phyloP scores from a whole-genome alignment of 2,797 vertebrate genomes.

The Leptatherina wallacei region DNA sequence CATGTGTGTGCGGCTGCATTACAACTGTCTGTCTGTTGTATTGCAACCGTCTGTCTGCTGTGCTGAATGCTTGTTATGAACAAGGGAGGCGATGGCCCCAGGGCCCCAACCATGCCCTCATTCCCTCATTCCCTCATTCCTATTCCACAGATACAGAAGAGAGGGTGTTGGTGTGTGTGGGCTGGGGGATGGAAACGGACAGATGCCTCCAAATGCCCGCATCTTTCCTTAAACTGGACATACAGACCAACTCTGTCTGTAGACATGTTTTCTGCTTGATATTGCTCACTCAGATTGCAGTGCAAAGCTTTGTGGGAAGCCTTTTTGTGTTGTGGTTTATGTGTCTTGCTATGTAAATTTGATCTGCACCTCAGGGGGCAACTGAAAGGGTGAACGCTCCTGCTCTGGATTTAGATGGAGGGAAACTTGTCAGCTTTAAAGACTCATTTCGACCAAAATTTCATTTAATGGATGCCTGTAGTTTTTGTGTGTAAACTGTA shows the following conservation, averaged over 20 bases:
- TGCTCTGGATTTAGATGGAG: conserved; percentile 19
- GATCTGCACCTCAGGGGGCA: conserved; percentile 8
- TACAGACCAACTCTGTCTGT: conserved; percentile 5
- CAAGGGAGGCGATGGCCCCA: conserved; percentile 57
- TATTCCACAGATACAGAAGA: conserved; percentile 46
- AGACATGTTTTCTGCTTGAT: conserved; percentile 23
- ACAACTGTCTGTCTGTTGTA: too few relatives aligned
- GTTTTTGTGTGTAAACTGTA: neutral
- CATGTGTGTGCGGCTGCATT: conserved; percentile 13
- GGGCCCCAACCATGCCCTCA: conserved; percentile 67
- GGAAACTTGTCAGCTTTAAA: neutral
- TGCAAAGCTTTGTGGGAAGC: conserved; percentile 1
- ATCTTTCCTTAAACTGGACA: neutral
- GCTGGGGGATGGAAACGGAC: conserved; percentile 27
- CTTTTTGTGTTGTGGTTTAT: conserved; percentile 10
- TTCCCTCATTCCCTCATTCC: conserved; percentile 74
- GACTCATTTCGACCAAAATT: conserved; percentile 1
- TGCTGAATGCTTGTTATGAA: conserved; percentile 79
- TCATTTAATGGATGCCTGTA: neutral
- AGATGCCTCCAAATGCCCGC: conserved; percentile 12
- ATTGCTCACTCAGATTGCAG: neutral
- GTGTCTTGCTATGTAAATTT: conserved; percentile 15
- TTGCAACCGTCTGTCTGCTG: conserved; percentile 65
- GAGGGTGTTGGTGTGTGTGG: conserved; percentile 1
- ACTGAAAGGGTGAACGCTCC: neutral